Percentiles rank a stretch among this genome's conserved stretches.
Conservation (phyloP, 2,113 vertebrate species). For the Rhodinocichla rosea region DNA sequence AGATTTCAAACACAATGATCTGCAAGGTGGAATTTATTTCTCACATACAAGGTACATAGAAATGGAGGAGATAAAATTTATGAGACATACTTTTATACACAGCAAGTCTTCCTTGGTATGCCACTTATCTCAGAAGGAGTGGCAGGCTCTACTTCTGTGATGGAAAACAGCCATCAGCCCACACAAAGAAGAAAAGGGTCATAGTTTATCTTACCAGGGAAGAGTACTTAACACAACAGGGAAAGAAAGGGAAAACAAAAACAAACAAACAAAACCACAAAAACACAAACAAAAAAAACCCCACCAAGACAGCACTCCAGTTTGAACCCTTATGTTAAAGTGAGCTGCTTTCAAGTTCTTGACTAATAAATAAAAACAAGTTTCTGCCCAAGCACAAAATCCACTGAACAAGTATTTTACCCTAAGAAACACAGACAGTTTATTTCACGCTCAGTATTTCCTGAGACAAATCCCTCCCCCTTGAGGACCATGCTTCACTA, state of each 20-base stretch:
- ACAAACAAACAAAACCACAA: background rate
- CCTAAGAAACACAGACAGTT: background rate
- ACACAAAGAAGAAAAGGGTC: background rate
- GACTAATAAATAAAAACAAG: background rate
- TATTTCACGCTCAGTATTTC: background rate
- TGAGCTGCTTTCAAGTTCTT: background rate
- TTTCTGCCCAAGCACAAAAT: background rate
- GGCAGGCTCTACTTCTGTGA: background rate
- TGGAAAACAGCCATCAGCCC: background rate
- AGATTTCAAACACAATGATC: background rate
- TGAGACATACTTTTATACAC: background rate
- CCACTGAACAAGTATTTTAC: background rate
- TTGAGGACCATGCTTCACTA: background rate
- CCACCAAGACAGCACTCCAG: background rate
- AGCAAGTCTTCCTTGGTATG: background rate
- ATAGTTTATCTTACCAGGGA: background rate
- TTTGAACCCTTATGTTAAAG: background rate
- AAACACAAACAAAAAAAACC: too few species aligned
- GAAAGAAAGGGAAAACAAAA: background rate
- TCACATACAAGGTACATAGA: background rate
- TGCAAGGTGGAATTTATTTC: background rate
- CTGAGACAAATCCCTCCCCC: background rate
- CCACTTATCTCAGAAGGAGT: background rate
- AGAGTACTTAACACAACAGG: background rate
- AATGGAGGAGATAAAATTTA: background rate